Evolutionary conservation across 2,797 vertebrate genomes (phyloP), one percentile per base, ranked within the genome.

Genomic region (Avahi laniger): DNA sequence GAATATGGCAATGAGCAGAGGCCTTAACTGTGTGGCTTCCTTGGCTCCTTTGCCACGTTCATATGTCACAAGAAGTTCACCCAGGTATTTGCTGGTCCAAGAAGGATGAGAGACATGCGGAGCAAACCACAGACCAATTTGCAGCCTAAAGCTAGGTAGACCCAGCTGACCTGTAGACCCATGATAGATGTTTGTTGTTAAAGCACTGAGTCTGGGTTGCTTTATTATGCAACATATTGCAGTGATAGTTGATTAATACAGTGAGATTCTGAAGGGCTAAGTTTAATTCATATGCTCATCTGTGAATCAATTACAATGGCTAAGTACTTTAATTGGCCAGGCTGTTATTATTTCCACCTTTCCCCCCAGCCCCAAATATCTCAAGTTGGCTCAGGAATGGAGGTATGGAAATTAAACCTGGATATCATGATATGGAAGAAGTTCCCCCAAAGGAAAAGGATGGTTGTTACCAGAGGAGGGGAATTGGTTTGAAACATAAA

Each of bases 401-500:
- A 28, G 57, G 9, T 46, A 59, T 9, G 22, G 26, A 30, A 12
- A 61, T 79, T 80, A 76, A 81, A 91, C 82, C 59, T 52, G 67
- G 76, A 61, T 43, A 8, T 92, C 30, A 48, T 80, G 24, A 26
- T 76, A 26, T 14, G 43, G 9, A 41, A 86, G 54, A 81, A 50
- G 18, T 81, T 85, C 85, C 20, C 72, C 61, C 10, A 76, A 93
- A 92, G 57, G 38, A 92, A 59, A 73, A 3, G 75, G 14, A 7
- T 61, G 7, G 28, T 26, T 82, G 26, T 87, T 87, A 75, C 30
- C 57, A 76, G 76, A 94, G 78, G 43, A 88, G 82, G 38, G 8
- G 24, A 88, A 35, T 79, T 92, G 11, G 17, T 91, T 89, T 94
- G 76, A 75, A 94, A 91, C 7, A 41, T 73, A 90, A 70, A 83